Conservation (phyloP, 2,113 vertebrate genomes). For the Stegostoma tigrinum region DNA sequence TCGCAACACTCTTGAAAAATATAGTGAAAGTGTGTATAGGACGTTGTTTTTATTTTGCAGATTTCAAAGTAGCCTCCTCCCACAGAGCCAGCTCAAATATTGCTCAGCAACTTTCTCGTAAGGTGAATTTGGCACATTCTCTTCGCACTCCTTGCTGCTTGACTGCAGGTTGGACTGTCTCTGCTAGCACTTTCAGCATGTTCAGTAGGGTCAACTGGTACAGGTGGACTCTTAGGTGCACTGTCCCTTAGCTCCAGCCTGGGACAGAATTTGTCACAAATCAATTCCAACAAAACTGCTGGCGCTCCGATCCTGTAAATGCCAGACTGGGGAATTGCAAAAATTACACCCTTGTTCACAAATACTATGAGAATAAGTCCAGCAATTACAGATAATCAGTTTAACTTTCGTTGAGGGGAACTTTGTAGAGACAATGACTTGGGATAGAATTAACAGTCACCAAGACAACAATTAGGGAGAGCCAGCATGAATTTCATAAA, state of each 20-base stretch:
- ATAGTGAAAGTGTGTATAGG: too few relatives aligned
- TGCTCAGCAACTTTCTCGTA: not conserved
- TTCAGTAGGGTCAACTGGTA: not conserved
- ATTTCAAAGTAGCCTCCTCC: not conserved
- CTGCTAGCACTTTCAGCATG: not conserved
- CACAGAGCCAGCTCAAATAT: not conserved
- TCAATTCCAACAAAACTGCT: not conserved
- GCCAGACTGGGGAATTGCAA: too few relatives aligned
- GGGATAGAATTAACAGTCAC: too few relatives aligned
- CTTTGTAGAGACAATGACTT: too few relatives aligned
- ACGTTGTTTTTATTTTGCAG: not conserved
- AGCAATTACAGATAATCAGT: too few relatives aligned
- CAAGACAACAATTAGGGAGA: too few relatives aligned
- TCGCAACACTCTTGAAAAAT: not conserved
- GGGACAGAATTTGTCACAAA: not conserved
- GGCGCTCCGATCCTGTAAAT: too few relatives aligned
- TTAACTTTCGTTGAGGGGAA: too few relatives aligned
- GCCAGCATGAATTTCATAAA: too few relatives aligned
- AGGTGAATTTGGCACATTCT: not conserved
- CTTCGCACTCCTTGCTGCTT: not conserved
- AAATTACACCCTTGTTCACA: too few relatives aligned
- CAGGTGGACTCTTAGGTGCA: not conserved
- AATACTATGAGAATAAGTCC: too few relatives aligned
- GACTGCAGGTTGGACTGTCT: not conserved
- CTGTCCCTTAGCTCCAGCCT: not conserved